A percentile compares a stretch with the other conserved stretches of the same genome.
Conservation (phyloP, 2,888 invertebrate species). For the Cephus nigrinus region DNA sequence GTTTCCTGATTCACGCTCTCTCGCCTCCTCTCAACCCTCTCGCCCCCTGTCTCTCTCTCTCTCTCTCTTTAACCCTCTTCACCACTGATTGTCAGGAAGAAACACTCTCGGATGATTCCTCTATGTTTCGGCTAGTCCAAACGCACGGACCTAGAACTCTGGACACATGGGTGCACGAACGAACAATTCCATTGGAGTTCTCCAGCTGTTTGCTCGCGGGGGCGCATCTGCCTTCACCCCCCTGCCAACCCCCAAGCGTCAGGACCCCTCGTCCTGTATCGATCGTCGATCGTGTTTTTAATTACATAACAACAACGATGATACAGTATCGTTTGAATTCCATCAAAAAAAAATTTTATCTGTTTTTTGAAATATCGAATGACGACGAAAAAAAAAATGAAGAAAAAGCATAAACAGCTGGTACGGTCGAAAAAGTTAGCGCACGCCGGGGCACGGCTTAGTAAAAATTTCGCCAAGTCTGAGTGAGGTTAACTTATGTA, state of each 20-base stretch:
- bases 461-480: not conserved
- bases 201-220: constrained; percentile 54
- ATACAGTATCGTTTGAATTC: not conserved
- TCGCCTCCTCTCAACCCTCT: constrained; percentile 24
- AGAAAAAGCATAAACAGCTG: not conserved
- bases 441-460: not conserved
- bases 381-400: not conserved
- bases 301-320: not conserved
- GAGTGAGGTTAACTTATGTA: not conserved
- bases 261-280: not conserved
- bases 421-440: not conserved
- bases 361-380: not conserved
- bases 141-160: constrained; percentile 36
- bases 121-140: constrained; percentile 29
- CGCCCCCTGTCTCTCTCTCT: constrained; percentile 4
- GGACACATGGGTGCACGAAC: constrained; percentile 24
- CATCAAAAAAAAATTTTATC: not conserved
- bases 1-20: constrained; percentile 17
- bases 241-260: not conserved
- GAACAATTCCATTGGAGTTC: constrained; percentile 38
- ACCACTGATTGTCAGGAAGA: not conserved
- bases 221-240: constrained; percentile 55
- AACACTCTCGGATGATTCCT: constrained; percentile 21
- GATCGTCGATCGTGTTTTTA: not conserved
- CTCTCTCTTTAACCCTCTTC: constrained; percentile 6